Percentiles rank a stretch among this genome's conserved stretches.
Conservation (phyloP, 2,888 invertebrate genomes). For the Phymatocera aterrima region DNA sequence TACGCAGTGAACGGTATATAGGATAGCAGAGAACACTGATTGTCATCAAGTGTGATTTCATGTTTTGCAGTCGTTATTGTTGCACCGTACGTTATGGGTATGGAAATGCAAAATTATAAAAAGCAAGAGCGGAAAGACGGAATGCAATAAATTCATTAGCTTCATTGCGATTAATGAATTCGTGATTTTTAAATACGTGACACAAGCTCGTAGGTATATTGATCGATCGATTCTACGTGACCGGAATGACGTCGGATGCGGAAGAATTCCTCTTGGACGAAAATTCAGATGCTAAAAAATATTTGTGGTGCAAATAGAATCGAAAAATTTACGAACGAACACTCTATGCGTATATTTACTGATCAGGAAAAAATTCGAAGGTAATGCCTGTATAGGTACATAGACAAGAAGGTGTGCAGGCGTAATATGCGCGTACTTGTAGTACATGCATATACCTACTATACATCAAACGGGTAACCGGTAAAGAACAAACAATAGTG, state of each 20-base stretch:
- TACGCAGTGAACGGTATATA: neutral
- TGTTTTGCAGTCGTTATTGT: constrained; percentile 13
- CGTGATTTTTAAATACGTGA: neutral
- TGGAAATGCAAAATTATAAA: neutral
- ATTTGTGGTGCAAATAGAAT: no score
- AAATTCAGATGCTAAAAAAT: no score
- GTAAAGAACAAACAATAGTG: constrained; percentile 38
- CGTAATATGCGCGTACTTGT: neutral
- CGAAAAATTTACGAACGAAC: no score
- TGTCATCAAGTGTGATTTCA: constrained; percentile 36
- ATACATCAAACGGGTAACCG: constrained; percentile 26
- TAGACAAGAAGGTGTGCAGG: neutral
- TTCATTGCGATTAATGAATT: neutral
- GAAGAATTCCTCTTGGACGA: no score
- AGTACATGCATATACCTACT: no score
- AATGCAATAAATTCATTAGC: constrained; percentile 16
- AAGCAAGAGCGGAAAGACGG: neutral
- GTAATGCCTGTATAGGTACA: neutral
- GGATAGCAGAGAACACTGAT: constrained; percentile 18
- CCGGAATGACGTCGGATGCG: no score
- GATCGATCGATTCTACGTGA: no score
- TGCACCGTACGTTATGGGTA: neutral
- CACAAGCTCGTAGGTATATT: neutral
- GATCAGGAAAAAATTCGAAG: constrained; percentile 18
- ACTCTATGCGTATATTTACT: no score